Evolutionary conservation across 2,113 vertebrate species (phyloP).

Genomic region (Telmatochromis sp.): DNA sequence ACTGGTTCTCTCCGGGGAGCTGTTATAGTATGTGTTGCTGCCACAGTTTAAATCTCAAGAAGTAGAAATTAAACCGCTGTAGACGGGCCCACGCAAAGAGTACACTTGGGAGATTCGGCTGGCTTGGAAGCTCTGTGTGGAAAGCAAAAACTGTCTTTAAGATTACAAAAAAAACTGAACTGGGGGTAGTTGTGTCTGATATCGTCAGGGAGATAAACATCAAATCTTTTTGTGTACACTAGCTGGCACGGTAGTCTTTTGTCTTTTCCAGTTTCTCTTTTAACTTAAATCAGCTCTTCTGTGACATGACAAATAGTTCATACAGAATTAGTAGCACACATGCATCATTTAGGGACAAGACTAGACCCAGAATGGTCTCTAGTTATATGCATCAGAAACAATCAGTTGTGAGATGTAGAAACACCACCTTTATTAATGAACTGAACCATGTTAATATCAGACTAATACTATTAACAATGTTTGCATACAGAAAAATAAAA

Average conservation of each 20-base stretch:
- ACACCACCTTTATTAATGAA: background rate
- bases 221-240: background rate
- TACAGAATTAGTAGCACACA: background rate
- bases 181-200: background rate
- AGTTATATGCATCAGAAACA: background rate
- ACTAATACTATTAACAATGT: background rate
- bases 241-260: background rate
- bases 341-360: background rate
- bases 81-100: constrained; percentile 34
- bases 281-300: background rate
- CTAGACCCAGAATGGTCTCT: background rate
- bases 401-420: background rate
- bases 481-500: background rate
- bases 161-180: background rate
- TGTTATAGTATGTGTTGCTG: constrained; percentile 56
- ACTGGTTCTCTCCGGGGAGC: constrained; percentile 53
- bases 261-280: background rate
- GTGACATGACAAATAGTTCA: background rate
- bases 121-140: constrained; percentile 2
- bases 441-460: background rate
- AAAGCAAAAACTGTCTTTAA: background rate
- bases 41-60: constrained; percentile 58
- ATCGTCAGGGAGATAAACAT: background rate
- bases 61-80: constrained; percentile 39
- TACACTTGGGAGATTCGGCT: constrained; percentile 20